Evolutionary conservation across 2,888 invertebrate species (phyloP).

Genomic region (Cataglyphis altisquamis): DNA sequence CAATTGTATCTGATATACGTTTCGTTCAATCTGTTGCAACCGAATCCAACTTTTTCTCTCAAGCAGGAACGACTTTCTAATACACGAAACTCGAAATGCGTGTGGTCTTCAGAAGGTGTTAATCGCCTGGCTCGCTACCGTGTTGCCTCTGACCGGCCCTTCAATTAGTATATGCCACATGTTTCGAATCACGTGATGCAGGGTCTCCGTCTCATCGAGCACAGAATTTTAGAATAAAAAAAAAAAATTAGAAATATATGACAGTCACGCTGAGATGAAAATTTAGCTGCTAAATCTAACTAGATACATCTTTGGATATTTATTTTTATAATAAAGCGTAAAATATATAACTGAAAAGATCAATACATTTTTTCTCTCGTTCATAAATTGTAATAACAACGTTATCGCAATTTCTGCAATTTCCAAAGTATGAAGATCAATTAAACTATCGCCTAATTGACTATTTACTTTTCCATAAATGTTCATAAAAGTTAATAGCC

Average conservation of each 20-base stretch:
- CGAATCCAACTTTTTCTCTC: conserved; percentile 21
- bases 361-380: not conserved
- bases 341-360: not conserved
- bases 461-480: conserved; percentile 6
- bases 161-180: conserved; percentile 84
- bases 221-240: conserved; percentile 3
- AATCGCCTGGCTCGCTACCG: conserved; percentile 83
- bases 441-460: not conserved
- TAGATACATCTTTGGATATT: not conserved
- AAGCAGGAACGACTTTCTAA: conserved; percentile 29
- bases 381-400: not conserved
- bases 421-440: not conserved
- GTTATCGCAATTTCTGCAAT: not conserved
- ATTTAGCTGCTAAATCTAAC: not conserved
- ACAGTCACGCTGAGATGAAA: not conserved
- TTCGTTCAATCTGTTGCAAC: conserved; percentile 19
- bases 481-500: conserved; percentile 16
- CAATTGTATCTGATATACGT: not conserved
- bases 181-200: conserved; percentile 65
- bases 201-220: conserved; percentile 52
- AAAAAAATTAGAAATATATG: not conserved
- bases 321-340: not conserved
- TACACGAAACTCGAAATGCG: conserved; percentile 72
- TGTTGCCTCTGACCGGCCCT: conserved; percentile 82
- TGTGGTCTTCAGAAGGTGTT: conserved; percentile 82